Percentiles rank a stretch among this genome's conserved stretches.
Conservation (phyloP, 2,888 invertebrate genomes). For the Diarsia dahlii region DNA sequence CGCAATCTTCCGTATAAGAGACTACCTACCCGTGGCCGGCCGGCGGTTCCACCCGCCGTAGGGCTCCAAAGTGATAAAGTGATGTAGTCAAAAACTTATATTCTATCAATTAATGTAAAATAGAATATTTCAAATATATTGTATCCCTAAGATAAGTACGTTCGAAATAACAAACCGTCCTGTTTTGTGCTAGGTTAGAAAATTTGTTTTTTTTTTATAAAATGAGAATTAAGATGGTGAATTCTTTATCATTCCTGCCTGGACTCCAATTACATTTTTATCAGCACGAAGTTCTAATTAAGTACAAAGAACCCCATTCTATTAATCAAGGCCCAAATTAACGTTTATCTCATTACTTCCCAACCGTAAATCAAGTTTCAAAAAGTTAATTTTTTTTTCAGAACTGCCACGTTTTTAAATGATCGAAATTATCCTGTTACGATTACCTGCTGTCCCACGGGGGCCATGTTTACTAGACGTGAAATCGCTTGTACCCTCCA, state of each 20-base stretch:
- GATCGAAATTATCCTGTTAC: conserved; percentile 48
- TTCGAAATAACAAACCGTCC: neutral
- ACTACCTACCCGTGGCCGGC: neutral
- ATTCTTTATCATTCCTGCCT: neutral
- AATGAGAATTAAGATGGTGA: neutral
- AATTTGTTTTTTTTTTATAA: conserved; percentile 3
- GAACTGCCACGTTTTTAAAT: conserved; percentile 40
- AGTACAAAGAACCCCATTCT: neutral
- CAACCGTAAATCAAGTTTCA: conserved; percentile 29
- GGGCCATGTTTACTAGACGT: conserved; percentile 42
- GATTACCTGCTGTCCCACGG: conserved; percentile 29
- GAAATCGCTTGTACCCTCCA: conserved; percentile 29
- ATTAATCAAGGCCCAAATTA: conserved; percentile 7
- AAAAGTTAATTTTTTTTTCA: conserved; percentile 30
- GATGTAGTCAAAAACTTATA: neutral
- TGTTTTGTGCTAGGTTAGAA: neutral
- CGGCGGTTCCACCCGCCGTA: neutral
- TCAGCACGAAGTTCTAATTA: neutral
- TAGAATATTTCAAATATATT: neutral
- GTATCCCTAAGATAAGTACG: neutral
- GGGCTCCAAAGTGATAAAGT: neutral
- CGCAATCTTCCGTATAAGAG: neutral
- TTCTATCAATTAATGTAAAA: neutral
- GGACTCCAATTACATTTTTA: neutral
- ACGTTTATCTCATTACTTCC: conserved; percentile 10